Base-by-base conservation (phyloP, 2,888 invertebrate genomes). In the Euspilapteryx auroguttella region DNA sequence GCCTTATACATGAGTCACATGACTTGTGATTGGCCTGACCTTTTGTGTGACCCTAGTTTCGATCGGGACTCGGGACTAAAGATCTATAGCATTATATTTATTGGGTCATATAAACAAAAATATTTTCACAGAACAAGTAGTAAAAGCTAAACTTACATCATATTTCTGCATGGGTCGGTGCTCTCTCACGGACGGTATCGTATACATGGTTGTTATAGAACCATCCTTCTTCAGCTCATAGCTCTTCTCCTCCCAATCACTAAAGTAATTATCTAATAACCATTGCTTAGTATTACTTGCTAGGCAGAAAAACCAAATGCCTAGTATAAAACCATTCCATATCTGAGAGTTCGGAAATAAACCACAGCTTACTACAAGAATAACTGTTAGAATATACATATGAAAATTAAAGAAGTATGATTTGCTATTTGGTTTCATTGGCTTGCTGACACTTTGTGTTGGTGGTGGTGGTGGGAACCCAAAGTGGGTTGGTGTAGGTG, bases 131-230 rank as follows among this genome's bases (percentile, higher is more conserved):
- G n/a, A n/a, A n/a, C n/a, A n/a, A n/a, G n/a, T n/a, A n/a, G n/a
- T n/a, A n/a, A n/a, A n/a, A n/a, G n/a, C n/a, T n/a, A n/a, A n/a
- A n/a, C n/a, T n/a, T 43, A 81, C 81, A 71, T 82, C 81, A 48
- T 69, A 78, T 52, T 81, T 81, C 31, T 77, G 73, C 34, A 81
- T 38, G 3, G 81, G 81, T 36, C 57, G 78, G 41, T 83, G 79
- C 43, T 85, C 85, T 40, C 82, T 80, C 10, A 79, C 79, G 2
- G 81, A 79, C 1, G 82, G 81, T 45, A 85, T 79, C 36, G 82
- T 80, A 31, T 83, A 61, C 1, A 68, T 45, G 9, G 43, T 24
- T 1, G 61, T 57, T 27, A 43, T 33, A 4, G 42, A 32, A 34
- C 40, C 51, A 28, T 42, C 56, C 2, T 52, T 43, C 28, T 59